Base-by-base conservation (phyloP, 2,113 vertebrate genomes). In the Progne subis region DNA sequence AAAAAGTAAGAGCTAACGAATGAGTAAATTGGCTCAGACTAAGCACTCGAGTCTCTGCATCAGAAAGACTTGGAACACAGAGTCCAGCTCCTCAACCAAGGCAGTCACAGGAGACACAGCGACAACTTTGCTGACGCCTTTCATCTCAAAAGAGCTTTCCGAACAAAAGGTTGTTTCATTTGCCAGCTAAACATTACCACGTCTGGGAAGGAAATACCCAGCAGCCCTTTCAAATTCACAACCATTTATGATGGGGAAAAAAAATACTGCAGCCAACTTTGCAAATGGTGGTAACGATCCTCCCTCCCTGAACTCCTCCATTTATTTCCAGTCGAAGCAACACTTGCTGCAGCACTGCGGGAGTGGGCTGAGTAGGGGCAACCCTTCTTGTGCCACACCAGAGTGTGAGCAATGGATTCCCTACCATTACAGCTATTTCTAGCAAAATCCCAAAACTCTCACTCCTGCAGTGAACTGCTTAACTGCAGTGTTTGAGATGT, bases 1-100 rank as follows among this genome's bases (percentile, higher is more conserved):
- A 92, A 96, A 90, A 95, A 94, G 88, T 93, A 95, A 92, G 88
- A 96, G 92, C 69, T 94, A 93, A 95, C 57, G 77, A 92, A 86
- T 43, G 23, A 93, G 80, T 88, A 96, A 96, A 97, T 90, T 95
- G 92, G 82, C 88, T 96, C 69, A 92, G 92, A 86, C 80, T 90
- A 93, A 94, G 90, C 80, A 76, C 69, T 82, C 5, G 1, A 88
- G 71, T 57, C 68, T 68, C 69, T 76, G 74, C 81, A 89, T 82
- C 82, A 92, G 93, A 81, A 81, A 86, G 65, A 60, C 76, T 81
- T 3, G 29, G 61, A 80, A 86, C 67, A 90, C 60, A 46, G 49
- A 88, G 88, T 86, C 88, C 92, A 93, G 52, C 57, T 79, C 69
- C 46, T 96, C 92, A 60, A 86, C 68, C 61, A 82, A 88, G 67